Base-by-base conservation (phyloP, 2,888 invertebrate genomes). In the Tanaodytes sp. region DNA sequence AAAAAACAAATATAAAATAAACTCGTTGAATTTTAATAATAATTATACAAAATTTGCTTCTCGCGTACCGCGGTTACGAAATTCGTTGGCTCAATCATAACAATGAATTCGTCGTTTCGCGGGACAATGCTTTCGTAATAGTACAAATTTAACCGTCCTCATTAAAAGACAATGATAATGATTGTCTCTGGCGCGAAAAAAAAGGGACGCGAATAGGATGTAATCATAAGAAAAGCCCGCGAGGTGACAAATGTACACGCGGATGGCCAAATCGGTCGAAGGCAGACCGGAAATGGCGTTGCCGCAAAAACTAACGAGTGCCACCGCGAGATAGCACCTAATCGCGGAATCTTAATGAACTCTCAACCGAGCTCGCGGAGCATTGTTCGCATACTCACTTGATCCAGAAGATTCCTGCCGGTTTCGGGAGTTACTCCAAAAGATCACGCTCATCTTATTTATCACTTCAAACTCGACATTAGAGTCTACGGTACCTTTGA, bases 301-400 rank as follows among this genome's bases (percentile, higher is more conserved):
- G 78, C 58, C 57, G 78, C 75, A 72, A 78, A 76, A 79, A 57
- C 76, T 77, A 79, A 79, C 77, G 78, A 80, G 79, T 72, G 76
- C 74, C 73, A 61, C 73, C 72, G 76, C 76, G 79, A n/a, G n/a
- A 79, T 77, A 79, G 74, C 67, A 37, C 23, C 23, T 76, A 76
- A 80, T 80, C 79, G 76, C 71, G 71, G 72, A 73, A 80, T 80
- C 80, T 79, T 80, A 80, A 80, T 80, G 79, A 80, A 80, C 78
- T 77, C 75, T n/a, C 9, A 6, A 11, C 5, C 33, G 33, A 11
- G 8, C 59, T 62, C 73, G 73, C 19, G 15, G 46, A 40, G 37
- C 68, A 66, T 75, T 69, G 72, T 61, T 62, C 72, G 15, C 8
- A 36, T 52, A 62, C 62, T 62, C 46, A 62, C 64, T 55, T 58